Conservation (phyloP, 2,888 invertebrate species). For the Parasteatoda lunata region DNA sequence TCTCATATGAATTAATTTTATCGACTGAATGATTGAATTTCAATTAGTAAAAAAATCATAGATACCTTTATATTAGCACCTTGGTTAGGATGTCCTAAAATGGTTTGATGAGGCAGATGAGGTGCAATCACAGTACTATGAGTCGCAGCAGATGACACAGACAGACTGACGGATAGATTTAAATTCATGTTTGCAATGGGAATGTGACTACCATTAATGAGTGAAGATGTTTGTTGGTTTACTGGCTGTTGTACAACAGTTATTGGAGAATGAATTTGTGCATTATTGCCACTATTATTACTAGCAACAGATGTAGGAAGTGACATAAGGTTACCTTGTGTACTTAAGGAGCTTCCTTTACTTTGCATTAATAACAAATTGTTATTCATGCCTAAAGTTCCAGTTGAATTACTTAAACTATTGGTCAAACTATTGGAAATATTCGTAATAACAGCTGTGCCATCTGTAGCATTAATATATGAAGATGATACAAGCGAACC, state of each 20-base stretch:
- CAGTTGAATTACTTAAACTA: conserved; percentile 62
- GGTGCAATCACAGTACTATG: conserved; percentile 68
- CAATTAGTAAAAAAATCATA: conserved; percentile 6
- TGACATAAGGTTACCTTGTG: conserved; percentile 62
- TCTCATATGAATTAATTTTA: no score
- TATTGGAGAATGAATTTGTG: conserved; percentile 47
- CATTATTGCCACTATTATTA: conserved; percentile 33
- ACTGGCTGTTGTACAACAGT: conserved; percentile 49
- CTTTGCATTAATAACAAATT: conserved; percentile 58
- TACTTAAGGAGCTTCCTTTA: conserved; percentile 60
- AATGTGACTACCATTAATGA: conserved; percentile 74
- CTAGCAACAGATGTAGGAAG: conserved; percentile 59
- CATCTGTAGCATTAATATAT: conserved; percentile 70
- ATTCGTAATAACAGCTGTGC: conserved; percentile 66
- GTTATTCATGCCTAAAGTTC: conserved; percentile 58
- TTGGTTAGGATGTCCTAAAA: conserved; percentile 69
- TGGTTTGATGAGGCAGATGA: conserved; percentile 70
- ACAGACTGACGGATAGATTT: conserved; percentile 50
- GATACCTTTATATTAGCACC: conserved; percentile 69
- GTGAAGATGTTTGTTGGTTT: conserved; percentile 68
- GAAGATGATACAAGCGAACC: conserved; percentile 70
- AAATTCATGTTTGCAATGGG: conserved; percentile 59
- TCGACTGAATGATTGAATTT: no score
- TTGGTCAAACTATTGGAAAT: conserved; percentile 69
- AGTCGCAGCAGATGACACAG: conserved; percentile 59